Base-by-base conservation (phyloP, 2,888 invertebrate species). In the Pecten maximus region DNA sequence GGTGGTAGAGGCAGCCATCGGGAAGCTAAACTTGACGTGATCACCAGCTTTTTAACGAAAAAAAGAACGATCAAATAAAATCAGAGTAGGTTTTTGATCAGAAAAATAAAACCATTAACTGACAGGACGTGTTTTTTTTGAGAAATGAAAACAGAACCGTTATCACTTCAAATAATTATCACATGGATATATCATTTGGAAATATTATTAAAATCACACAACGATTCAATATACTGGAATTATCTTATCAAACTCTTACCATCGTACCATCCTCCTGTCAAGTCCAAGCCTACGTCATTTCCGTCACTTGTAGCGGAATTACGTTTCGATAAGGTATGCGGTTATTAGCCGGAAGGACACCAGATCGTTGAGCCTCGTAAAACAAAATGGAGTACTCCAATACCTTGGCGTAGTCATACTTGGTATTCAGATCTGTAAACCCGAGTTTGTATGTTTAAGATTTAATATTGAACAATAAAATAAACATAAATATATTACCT, bases 1-100 rank as follows among this genome's bases (percentile, higher is more conserved):
- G 15, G 94, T 94, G 60, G 92, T 91, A 28, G 93, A 91, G 16
- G 90, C 91, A 0, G 94, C 92, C 92, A 94, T 94, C 0, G 87
- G 90, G 19, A 87, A 90, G 19, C 60, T 88, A 23, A 74, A 88
- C 40, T 60, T 90, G 28, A 88, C 74, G 87, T 89, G 89, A 44
- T 89, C 89, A 15, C 89, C 50, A 35, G 87, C 94, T 88, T n/a
- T 88, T 87, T 88, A 2, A 40, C 4, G 60, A 74, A 35, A 28
- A 6, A 35, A 35, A n/a, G n/a, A n/a, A n/a, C n/a, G n/a, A n/a
- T n/a, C n/a, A n/a, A n/a, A n/a, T n/a, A n/a, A n/a, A n/a, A n/a
- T n/a, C n/a, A n/a, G n/a, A n/a, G n/a, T n/a, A n/a, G n/a, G n/a
- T n/a, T n/a, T n/a, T n/a, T n/a, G n/a, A n/a, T n/a, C n/a, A n/a